These are phyloP conservation scores for Philypnodon macrostomus DNA, from an alignment of 2,797 vertebrate genomes.

Conservation along the genomic window DNA sequence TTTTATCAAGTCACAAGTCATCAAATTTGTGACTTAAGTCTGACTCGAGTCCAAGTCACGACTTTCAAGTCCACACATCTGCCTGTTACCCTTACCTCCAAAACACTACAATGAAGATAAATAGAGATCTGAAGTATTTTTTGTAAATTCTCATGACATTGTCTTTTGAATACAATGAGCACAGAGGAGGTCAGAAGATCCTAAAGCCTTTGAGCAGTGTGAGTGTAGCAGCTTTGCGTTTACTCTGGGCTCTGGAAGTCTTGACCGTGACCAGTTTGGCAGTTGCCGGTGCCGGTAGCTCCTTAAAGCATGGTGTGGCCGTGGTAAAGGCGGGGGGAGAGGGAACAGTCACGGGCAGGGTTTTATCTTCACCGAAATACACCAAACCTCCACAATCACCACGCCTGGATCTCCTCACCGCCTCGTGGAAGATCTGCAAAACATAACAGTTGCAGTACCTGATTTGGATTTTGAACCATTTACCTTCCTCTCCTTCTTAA, in stretches of 20 bases:
- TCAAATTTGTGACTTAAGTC: too few relatives aligned
- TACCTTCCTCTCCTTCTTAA: too few relatives aligned
- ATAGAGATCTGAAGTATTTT: background rate
- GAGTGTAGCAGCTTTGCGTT: slow-evolving; percentile 86
- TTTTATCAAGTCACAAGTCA: too few relatives aligned
- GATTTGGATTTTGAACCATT: too few relatives aligned
- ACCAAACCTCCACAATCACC: slow-evolving; percentile 61
- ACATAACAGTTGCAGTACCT: too few relatives aligned
- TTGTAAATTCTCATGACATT: background rate
- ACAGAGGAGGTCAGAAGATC: slow-evolving; percentile 81
- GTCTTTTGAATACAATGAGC: background rate
- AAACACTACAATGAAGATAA: too few relatives aligned
- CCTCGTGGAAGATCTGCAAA: slow-evolving; percentile 90
- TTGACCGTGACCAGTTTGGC: slow-evolving; percentile 92
- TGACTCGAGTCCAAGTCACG: too few relatives aligned
- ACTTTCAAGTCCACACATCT: too few relatives aligned
- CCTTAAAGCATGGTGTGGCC: slow-evolving; percentile 79
- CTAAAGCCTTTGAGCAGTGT: slow-evolving; percentile 92
- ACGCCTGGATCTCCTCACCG: slow-evolving; percentile 78
- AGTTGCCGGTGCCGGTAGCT: slow-evolving; percentile 86
- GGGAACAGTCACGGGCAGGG: slow-evolving; percentile 57
- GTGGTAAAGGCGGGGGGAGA: slow-evolving; percentile 55
- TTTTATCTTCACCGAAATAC: slow-evolving; percentile 82
- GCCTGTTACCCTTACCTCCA: too few relatives aligned
- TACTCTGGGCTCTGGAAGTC: slow-evolving; percentile 89